Percentiles rank a stretch among this genome's conserved stretches.
Evolutionary conservation across 1,140 invertebrate genomes (phyloP).

Genomic region (Rhopalosiphum maidis): DNA sequence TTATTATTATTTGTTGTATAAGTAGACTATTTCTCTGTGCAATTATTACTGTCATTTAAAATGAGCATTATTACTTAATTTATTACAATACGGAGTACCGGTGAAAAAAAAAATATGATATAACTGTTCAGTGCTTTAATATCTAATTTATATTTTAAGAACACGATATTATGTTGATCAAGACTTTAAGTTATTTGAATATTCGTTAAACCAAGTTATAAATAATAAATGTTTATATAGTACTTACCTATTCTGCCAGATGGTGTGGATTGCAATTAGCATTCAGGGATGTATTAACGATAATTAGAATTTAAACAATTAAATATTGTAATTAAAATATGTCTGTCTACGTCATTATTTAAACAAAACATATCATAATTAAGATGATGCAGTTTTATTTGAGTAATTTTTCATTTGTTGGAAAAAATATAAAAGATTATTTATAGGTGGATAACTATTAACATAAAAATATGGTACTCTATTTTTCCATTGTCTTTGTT

Average conservation of each 20-base stretch:
- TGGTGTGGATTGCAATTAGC: not conserved
- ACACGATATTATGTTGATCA: not conserved
- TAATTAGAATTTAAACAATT: not conserved
- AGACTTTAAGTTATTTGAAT: not conserved
- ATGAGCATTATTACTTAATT: not conserved
- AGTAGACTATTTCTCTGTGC: not conserved
- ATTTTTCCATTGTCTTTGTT: constrained; percentile 3
- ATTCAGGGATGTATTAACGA: not conserved
- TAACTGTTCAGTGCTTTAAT: not conserved
- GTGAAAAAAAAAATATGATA: not conserved
- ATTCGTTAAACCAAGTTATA: not conserved
- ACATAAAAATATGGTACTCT: not conserved
- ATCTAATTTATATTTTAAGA: not conserved
- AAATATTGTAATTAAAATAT: not conserved
- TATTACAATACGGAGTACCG: not conserved
- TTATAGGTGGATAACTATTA: not conserved
- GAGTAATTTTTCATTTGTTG: not conserved
- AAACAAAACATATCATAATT: constrained; percentile 32
- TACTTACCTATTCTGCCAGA: not conserved
- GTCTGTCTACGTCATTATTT: not conserved
- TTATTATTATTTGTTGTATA: not conserved
- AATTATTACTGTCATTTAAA: constrained; percentile 12
- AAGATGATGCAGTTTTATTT: not conserved
- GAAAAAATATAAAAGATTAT: not conserved
- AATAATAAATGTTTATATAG: not conserved